Conservation (phyloP, 2,888 invertebrate species). For the Adelphocoris suturalis region DNA sequence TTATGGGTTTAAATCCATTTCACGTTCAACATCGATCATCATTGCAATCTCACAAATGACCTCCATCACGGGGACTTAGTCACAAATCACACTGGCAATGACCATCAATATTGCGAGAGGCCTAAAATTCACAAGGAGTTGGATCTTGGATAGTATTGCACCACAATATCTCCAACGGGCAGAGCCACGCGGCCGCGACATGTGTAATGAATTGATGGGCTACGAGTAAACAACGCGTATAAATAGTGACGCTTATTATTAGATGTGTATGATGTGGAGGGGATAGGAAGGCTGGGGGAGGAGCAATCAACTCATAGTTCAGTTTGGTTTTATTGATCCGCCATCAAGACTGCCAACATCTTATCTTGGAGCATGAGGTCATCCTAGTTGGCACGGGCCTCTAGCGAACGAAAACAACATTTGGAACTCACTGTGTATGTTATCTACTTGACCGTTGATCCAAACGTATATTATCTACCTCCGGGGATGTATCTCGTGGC, state of each 20-base stretch:
- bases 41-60: too few species aligned
- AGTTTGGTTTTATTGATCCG: slow-evolving; percentile 40
- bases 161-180: neutral
- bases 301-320: slow-evolving; percentile 33
- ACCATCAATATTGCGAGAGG: too few species aligned
- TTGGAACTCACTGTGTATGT: neutral
- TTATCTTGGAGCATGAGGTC: slow-evolving; percentile 12
- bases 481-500: too few species aligned
- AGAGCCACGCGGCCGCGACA: slow-evolving; percentile 47
- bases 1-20: too few species aligned
- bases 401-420: neutral
- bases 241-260: slow-evolving; percentile 56
- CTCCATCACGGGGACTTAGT: too few species aligned
- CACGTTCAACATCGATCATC: too few species aligned
- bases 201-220: slow-evolving; percentile 50
- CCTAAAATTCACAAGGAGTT: too few species aligned
- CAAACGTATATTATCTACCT: too few species aligned
- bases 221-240: slow-evolving; percentile 46
- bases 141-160: too few species aligned
- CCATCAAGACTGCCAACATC: slow-evolving; percentile 44
- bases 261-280: slow-evolving; percentile 16
- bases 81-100: too few species aligned
- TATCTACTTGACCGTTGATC: too few species aligned
- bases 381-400: neutral
- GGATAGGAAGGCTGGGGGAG: neutral